A percentile compares a stretch with the other conserved stretches of the same genome.
Conservation (phyloP, 2,888 invertebrate genomes). For the Cyaniris semiargus region DNA sequence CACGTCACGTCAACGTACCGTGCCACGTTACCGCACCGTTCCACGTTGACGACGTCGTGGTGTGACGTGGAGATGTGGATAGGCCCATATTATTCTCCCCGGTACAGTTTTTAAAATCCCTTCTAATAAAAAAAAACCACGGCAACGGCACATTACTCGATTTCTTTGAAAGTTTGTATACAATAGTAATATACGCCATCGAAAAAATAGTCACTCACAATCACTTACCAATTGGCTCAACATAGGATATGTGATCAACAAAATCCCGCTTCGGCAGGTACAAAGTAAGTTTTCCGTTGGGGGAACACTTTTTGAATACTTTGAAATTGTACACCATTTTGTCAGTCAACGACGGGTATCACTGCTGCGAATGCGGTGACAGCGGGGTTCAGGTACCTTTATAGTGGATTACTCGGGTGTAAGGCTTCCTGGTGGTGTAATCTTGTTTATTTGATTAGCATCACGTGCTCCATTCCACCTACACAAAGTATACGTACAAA, state of each 20-base stretch:
- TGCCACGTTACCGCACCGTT: too few relatives aligned
- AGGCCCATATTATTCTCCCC: too few relatives aligned
- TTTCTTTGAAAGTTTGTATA: too few relatives aligned
- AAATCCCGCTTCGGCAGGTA: slow-evolving; percentile 94
- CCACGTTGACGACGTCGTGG: too few relatives aligned
- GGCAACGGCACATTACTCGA: too few relatives aligned
- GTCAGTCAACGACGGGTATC: slow-evolving; percentile 33
- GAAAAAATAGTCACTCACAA: background rate
- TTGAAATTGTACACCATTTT: slow-evolving; percentile 94
- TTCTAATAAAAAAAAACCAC: too few relatives aligned
- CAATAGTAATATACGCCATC: too few relatives aligned
- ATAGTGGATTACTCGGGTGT: slow-evolving; percentile 61
- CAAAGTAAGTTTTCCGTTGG: slow-evolving; percentile 91
- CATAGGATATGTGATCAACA: slow-evolving; percentile 91
- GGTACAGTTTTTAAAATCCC: too few relatives aligned
- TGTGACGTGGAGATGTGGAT: too few relatives aligned
- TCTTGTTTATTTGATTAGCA: slow-evolving; percentile 61
- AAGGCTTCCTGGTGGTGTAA: slow-evolving; percentile 63
- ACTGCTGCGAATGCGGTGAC: slow-evolving; percentile 35
- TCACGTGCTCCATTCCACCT: slow-evolving; percentile 45
- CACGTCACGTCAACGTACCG: too few relatives aligned
- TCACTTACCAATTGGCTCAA: slow-evolving; percentile 90
- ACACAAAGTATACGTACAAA: slow-evolving; percentile 20
- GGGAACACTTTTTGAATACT: slow-evolving; percentile 94
- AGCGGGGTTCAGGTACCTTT: slow-evolving; percentile 47